Evolutionary conservation across 2,888 invertebrate species (phyloP).

Genomic region (Scelioninae gen. 2): DNA sequence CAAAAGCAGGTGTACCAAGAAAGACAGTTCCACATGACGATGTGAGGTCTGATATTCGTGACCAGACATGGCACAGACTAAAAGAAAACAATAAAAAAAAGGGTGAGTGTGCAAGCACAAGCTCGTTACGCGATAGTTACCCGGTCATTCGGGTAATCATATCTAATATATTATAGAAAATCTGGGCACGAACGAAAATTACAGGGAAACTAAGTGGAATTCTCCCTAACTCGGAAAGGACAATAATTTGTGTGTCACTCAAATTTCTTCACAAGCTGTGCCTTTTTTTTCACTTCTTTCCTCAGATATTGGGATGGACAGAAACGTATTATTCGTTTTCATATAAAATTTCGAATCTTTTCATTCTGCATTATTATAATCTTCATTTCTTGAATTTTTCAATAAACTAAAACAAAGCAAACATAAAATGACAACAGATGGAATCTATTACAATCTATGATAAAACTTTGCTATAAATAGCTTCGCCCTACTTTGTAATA

Average conservation of each 20-base stretch:
- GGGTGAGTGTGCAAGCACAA: conserved; percentile 63
- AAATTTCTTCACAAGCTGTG: conserved; percentile 2
- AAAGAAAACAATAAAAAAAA: conserved; percentile 59
- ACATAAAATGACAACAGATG: no score
- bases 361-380: no score
- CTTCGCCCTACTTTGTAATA: no score
- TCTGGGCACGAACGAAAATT: conserved; percentile 15
- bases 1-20: conserved; percentile 43
- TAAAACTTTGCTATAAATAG: no score
- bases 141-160: conserved; percentile 66
- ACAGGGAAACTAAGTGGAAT: conserved; percentile 6
- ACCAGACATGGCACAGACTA: conserved; percentile 63
- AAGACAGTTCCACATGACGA: conserved; percentile 62
- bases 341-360: no score
- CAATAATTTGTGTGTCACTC: conserved; percentile 21
- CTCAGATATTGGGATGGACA: no score
- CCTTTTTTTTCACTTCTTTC: background rate
- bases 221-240: background rate
- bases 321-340: no score
- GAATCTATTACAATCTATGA: no score
- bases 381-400: no score
- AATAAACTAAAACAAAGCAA: no score
- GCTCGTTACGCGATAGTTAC: conserved; percentile 71
- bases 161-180: conserved; percentile 33
- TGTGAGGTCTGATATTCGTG: conserved; percentile 69